These are phyloP conservation scores for Barypeithes pellucidus DNA, from an alignment of 2,888 invertebrate genomes.

Conservation along the genomic window DNA sequence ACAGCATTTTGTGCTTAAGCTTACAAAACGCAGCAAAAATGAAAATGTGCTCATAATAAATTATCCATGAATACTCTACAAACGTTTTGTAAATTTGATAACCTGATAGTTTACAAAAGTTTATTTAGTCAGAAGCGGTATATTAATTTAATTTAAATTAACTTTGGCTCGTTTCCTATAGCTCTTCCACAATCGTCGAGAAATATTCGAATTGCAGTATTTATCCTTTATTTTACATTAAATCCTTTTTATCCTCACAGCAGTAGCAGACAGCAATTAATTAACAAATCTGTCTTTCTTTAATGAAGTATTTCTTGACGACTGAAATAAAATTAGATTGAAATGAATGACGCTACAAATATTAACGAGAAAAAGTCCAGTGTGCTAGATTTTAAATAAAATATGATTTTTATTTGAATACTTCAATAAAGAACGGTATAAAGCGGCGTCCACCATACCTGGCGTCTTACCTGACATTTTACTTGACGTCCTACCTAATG, in stretches of 20 bases:
- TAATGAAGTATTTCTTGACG: constrained; percentile 16
- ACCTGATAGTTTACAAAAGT: no score
- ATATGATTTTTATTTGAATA: not conserved
- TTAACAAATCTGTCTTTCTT: constrained; percentile 14
- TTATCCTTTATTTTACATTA: constrained; percentile 16
- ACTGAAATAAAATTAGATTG: constrained; percentile 4
- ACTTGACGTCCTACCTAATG: no score
- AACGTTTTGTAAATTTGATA: no score
- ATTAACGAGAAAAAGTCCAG: not conserved
- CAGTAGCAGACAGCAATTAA: constrained; percentile 16
- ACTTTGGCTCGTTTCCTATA: constrained; percentile 1
- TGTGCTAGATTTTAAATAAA: not conserved
- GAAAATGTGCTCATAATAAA: no score
- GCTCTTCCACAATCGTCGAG: not conserved
- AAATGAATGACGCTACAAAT: not conserved
- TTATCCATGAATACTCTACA: no score
- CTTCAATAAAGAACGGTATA: no score
- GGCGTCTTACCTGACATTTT: no score
- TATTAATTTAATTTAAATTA: constrained; percentile 12
- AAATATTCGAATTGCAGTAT: constrained; percentile 11
- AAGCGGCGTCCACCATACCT: no score
- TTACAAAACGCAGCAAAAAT: no score
- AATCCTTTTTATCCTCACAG: constrained; percentile 1
- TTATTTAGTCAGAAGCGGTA: not conserved
- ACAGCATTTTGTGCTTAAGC: no score